Base-by-base conservation (phyloP, 2,113 vertebrate species). In the Monopterus albus region DNA sequence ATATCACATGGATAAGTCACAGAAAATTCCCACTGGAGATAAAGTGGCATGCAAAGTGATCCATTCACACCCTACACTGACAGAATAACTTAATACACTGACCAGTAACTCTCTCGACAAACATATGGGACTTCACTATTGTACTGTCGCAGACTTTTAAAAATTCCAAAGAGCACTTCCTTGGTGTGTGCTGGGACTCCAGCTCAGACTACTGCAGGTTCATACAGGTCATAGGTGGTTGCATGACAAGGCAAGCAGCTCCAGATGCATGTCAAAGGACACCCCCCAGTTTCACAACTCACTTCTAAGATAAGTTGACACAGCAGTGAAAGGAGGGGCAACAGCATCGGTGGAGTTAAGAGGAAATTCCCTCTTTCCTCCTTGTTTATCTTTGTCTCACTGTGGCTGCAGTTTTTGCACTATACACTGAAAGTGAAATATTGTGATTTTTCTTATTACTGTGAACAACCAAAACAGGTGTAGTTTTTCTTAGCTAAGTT, bases 231-330 rank as follows among this genome's bases (percentile, higher is more conserved):
- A 81, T 76, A 82, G 73, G 66, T 84, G 85, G 69, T 39, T 73
- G 36, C 73, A 42, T 72, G 88, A 78, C 11, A 5, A 67, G 72
- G 58, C 85, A 59, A 68, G 58, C 70, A 66, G 70, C 70, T 81
- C 78, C 85, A 89, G 84, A 76, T 82, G 82, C 68, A 63, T 59
- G 79, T 88, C 77, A 79, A 70, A 79, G 79, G 74, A 79, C 68
- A 66, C 60, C 64, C 74, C 73, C 74, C 72, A 66, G 43, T 78
- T 78, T 80, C 62, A 64, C 60, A 59, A 33, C 38, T 71, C 56
- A 17, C 51, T 59, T 81, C 55, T 39, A 5, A 49, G 65, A 71
- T 68, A 43, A 76, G 74, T 81, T 53, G 4, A 50, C 42, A n/a
- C 70, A 70, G 59, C 25, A 51, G 52, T 14, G 9, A 55, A 55